Evolutionary conservation across 23 tunicate genomes (phyloP), one percentile per base, ranked within the genome.

Genomic region (Clavelina lepadiformis): DNA sequence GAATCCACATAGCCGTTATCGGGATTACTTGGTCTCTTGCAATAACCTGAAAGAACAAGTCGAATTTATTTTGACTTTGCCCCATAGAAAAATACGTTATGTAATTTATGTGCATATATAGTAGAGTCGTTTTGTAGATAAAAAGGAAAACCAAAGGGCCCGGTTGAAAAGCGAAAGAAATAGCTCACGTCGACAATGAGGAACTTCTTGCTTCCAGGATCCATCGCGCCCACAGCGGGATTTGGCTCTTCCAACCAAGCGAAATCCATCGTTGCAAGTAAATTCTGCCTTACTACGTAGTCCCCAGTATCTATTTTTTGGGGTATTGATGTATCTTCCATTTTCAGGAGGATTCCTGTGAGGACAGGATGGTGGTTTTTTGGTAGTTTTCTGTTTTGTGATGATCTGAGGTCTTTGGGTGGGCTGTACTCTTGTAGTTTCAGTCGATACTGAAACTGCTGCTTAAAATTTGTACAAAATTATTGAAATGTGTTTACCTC

Each of bases 11-110:
- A 4, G 15, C 72, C 72, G 35, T 66, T 66, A 7, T 24, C 19
- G 5, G 72, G 72, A 46, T 22, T 31, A 45, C 35, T 27, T 31
- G 72, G 72, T n/a, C n/a, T n/a, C n/a, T n/a, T n/a, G n/a, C n/a
- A n/a, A n/a, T n/a, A n/a, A n/a, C n/a, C n/a, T n/a, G n/a, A n/a
- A n/a, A n/a, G n/a, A n/a, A n/a, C n/a, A n/a, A n/a, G n/a, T n/a
- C n/a, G n/a, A n/a, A n/a, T n/a, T n/a, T n/a, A n/a, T n/a, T n/a
- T n/a, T n/a, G n/a, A n/a, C n/a, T n/a, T n/a, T n/a, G n/a, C n/a
- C n/a, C n/a, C n/a, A n/a, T n/a, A n/a, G n/a, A n/a, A n/a, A n/a
- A n/a, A n/a, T n/a, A n/a, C n/a, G n/a, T n/a, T n/a, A n/a, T n/a
- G n/a, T n/a, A n/a, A n/a, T n/a, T n/a, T n/a, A n/a, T n/a, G n/a